Evolutionary conservation across 1,140 invertebrate species (phyloP).

Genomic region (Pachypsylla venusta): DNA sequence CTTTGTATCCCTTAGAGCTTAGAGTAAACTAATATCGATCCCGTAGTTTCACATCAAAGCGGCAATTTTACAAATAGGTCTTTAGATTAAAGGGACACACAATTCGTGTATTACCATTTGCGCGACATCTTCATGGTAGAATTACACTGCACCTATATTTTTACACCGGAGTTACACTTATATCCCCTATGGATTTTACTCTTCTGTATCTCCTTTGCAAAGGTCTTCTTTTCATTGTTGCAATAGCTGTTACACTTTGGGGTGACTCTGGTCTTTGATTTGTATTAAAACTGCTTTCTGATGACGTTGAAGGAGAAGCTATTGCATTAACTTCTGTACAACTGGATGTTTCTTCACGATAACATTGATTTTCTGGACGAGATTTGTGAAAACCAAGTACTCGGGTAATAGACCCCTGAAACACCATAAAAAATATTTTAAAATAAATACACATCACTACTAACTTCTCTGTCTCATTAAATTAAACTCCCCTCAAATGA

Average conservation of each 20-base stretch:
- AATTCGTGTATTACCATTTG: no score
- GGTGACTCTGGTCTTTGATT: conserved; percentile 29
- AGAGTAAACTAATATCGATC: no score
- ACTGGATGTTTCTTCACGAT: conserved; percentile 16
- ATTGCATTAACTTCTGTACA: background rate
- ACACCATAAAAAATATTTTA: conserved; percentile 21
- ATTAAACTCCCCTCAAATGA: no score
- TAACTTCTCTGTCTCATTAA: no score
- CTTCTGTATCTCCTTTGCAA: conserved; percentile 37
- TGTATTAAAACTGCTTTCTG: conserved; percentile 34
- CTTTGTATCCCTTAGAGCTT: no score
- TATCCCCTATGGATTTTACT: conserved; percentile 55
- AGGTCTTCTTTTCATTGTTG: conserved; percentile 26
- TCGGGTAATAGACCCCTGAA: conserved; percentile 56
- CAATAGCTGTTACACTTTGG: conserved; percentile 31
- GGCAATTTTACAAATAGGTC: no score
- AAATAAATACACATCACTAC: background rate
- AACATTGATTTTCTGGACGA: conserved; percentile 22
- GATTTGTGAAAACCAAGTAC: conserved; percentile 48
- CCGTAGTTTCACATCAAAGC: no score
- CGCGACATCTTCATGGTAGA: no score
- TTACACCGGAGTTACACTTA: conserved; percentile 36
- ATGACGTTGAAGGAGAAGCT: conserved; percentile 23
- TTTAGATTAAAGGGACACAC: no score
- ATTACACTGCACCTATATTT: no score